Conservation (phyloP, 2,888 invertebrate species). For the Myathropa florea region DNA sequence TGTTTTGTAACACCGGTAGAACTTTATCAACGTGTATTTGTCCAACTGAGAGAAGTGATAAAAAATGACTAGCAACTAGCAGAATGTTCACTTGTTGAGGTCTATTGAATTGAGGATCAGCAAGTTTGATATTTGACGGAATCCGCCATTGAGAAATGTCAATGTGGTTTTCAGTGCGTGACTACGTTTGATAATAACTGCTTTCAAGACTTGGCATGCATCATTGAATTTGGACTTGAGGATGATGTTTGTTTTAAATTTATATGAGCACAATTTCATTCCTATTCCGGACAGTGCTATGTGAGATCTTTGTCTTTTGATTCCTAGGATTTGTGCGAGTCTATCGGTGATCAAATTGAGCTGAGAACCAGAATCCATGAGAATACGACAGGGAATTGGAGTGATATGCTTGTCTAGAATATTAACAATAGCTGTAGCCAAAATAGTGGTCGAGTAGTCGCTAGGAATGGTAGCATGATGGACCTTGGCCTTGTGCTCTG, state of each 20-base stretch:
- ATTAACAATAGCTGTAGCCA: too few relatives aligned
- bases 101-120: background rate
- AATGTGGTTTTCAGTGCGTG: too few relatives aligned
- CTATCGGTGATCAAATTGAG: background rate
- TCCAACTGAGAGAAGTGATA: background rate
- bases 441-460: too few relatives aligned
- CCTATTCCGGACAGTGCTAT: background rate
- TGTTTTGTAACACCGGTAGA: too few relatives aligned
- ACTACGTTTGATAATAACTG: background rate
- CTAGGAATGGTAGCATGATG: too few relatives aligned
- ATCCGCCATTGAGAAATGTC: background rate
- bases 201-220: background rate
- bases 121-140: background rate
- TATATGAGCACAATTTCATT: background rate
- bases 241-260: background rate
- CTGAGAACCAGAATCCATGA: too few relatives aligned
- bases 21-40: too few relatives aligned
- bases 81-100: background rate
- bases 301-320: background rate
- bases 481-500: too few relatives aligned
- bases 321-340: background rate
- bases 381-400: too few relatives aligned
- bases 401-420: too few relatives aligned
- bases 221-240: constrained; percentile 3
- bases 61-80: background rate